Percentiles rank a stretch among this genome's conserved stretches.
phyloP scores from a whole-genome alignment of 1,140 invertebrate genomes.

The Hylyphantes graminicola region DNA sequence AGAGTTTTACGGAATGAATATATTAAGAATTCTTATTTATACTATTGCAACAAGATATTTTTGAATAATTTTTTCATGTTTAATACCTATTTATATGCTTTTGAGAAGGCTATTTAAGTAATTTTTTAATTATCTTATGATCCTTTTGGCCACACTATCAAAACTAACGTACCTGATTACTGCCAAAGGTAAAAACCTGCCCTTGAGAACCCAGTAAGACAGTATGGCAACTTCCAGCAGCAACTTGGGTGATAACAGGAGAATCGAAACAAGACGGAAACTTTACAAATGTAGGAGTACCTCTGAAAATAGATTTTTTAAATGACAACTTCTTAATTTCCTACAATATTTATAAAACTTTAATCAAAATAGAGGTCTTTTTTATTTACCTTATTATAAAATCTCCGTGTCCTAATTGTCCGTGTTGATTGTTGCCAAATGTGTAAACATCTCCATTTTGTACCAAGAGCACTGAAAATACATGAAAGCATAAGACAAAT shows the following conservation, averaged over 20 bases:
- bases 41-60: too few relatives aligned
- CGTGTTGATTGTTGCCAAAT: constrained; percentile 89
- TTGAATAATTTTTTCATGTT: neutral
- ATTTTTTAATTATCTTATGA: neutral
- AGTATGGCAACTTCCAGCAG: constrained; percentile 95
- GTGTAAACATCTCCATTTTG: constrained; percentile 82
- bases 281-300: constrained; percentile 80
- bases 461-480: constrained; percentile 73
- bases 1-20: too few relatives aligned
- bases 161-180: constrained; percentile 77
- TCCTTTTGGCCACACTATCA: neutral
- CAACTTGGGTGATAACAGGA: constrained; percentile 74
- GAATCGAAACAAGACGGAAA: constrained; percentile 73
- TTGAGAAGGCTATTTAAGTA: neutral
- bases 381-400: constrained; percentile 59
- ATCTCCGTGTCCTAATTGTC: constrained; percentile 87
- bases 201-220: constrained; percentile 89
- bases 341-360: too few relatives aligned
- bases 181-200: constrained; percentile 93
- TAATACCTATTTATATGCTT: neutral
- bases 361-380: neutral
- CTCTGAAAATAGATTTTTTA: constrained; percentile 72
- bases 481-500: too few relatives aligned
- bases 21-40: too few relatives aligned
- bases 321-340: too few relatives aligned